These are phyloP conservation scores for Hylaea fasciaria DNA, from an alignment of 2,888 invertebrate genomes.

Conservation along the genomic window DNA sequence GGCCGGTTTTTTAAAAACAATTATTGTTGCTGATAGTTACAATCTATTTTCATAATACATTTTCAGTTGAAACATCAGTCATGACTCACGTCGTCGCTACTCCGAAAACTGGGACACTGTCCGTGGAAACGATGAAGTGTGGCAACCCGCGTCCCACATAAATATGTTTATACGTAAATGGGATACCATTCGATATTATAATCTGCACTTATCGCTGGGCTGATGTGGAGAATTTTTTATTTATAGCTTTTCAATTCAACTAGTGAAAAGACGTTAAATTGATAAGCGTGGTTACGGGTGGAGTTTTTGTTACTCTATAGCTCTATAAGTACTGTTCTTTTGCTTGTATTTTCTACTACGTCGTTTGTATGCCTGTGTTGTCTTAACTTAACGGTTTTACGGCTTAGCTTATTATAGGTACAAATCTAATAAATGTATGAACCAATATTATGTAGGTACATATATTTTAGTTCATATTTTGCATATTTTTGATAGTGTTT, in stretches of 20 bases:
- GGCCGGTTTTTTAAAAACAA: too few species aligned
- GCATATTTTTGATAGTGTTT: too few species aligned
- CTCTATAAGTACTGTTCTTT: not conserved
- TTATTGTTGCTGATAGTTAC: too few species aligned
- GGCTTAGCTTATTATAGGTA: too few species aligned
- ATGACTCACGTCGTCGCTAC: too few species aligned
- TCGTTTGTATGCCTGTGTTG: too few species aligned
- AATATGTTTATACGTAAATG: constrained; percentile 48
- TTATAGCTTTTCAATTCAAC: constrained; percentile 17
- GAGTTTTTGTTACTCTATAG: constrained; percentile 10
- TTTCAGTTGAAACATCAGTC: too few species aligned
- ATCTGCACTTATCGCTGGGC: constrained; percentile 41
- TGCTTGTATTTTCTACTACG: not conserved
- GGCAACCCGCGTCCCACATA: constrained; percentile 13
- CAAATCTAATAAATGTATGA: too few species aligned
- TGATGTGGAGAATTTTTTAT: constrained; percentile 16
- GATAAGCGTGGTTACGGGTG: not conserved
- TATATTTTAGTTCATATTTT: too few species aligned
- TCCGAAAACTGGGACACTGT: not conserved
- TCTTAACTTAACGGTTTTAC: too few species aligned
- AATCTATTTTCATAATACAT: too few species aligned
- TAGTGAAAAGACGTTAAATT: constrained; percentile 4
- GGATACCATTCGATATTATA: constrained; percentile 46
- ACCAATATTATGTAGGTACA: too few species aligned
- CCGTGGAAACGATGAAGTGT: constrained; percentile 10